Base-by-base conservation (phyloP, 2,888 invertebrate genomes). In the Antitype chi region DNA sequence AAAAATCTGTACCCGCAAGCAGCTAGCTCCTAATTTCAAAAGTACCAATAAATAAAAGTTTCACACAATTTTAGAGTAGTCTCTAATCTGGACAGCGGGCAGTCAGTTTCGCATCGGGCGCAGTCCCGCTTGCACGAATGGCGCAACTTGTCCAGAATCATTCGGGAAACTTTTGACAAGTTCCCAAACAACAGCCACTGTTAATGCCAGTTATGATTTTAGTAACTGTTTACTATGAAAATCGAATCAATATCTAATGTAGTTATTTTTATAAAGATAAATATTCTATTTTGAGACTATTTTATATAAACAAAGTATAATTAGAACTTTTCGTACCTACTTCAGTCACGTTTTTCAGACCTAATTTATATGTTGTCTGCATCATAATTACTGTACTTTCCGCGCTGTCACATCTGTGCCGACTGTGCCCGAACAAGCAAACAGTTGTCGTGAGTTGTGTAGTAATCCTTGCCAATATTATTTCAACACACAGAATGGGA, bases 121-220 rank as follows among this genome's bases (percentile, higher is more conserved):
- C 62, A 77, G 70, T 85, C 83, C 74, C 81, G 76, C 60, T 66
- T 78, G 81, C 64, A 75, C 76, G 69, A 85, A 80, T 80, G 63
- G 80, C 76, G 81, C 82, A 91, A 91, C 89, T 90, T 87, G 90
- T 88, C 89, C 86, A 82, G 89, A 90, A 90, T 89, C 87, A 90
- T 89, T 89, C 85, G 90, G 80, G 81, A 78, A 94, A 94, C 92
- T 94, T 95, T 87, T 92, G 94, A 94, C 94, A 94, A 90, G 89
- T 91, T 89, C 87, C 86, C 89, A 89, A 90, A 89, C 90, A 90
- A 88, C 87, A 86, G 88, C 86, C 89, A 89, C 89, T 91, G 93
- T 92, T 92, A 91, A 89, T 90, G 90, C 89, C 91, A 90, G 91
- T 90, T 89, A 89, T 89, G 89, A 90, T 90, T 91, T 91, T 88